A percentile compares a stretch with the other conserved stretches of the same genome.
These are phyloP conservation scores for Oncorhynchus nerka DNA, from an alignment of 2,113 vertebrate species.

Conservation along the genomic window DNA sequence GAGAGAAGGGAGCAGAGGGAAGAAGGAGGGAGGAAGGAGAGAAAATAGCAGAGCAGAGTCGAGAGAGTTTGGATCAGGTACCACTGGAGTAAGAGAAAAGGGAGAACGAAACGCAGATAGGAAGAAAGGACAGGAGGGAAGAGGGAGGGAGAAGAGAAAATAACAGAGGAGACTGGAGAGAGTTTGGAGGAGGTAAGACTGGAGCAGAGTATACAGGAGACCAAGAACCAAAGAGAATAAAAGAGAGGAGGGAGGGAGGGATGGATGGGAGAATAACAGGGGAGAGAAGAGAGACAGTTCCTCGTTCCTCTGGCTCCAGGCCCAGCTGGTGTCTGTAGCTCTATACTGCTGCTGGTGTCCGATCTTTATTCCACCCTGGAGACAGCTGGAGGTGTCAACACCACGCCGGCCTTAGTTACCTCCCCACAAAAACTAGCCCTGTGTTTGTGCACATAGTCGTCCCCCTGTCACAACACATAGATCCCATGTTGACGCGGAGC, in stretches of 20 bases:
- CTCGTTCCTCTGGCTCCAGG: slow-evolving; percentile 65
- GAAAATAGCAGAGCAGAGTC: neutral
- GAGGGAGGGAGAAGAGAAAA: slow-evolving; percentile 25
- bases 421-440: slow-evolving; percentile 55
- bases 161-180: slow-evolving; percentile 15
- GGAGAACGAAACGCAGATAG: slow-evolving; percentile 4
- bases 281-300: slow-evolving; percentile 51
- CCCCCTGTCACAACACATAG: slow-evolving; percentile 70
- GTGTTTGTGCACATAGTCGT: slow-evolving; percentile 62
- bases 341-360: slow-evolving; percentile 62
- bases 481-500: slow-evolving; percentile 45
- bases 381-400: slow-evolving; percentile 80
- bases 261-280: slow-evolving; percentile 9
- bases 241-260: slow-evolving; percentile 17
- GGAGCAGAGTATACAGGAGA: slow-evolving; percentile 5
- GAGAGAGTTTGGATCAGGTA: neutral
- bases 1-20: neutral
- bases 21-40: slow-evolving; percentile 10
- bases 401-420: slow-evolving; percentile 59
- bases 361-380: slow-evolving; percentile 71
- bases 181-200: slow-evolving; percentile 7
- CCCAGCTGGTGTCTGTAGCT: slow-evolving; percentile 66
- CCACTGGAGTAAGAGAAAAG: neutral
- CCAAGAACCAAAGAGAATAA: slow-evolving; percentile 17
- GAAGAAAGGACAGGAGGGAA: slow-evolving; percentile 6